A percentile compares a stretch with the other conserved stretches of the same genome.
phyloP scores from a whole-genome alignment of 2,888 invertebrate genomes.

The Nomada ferruginata region DNA sequence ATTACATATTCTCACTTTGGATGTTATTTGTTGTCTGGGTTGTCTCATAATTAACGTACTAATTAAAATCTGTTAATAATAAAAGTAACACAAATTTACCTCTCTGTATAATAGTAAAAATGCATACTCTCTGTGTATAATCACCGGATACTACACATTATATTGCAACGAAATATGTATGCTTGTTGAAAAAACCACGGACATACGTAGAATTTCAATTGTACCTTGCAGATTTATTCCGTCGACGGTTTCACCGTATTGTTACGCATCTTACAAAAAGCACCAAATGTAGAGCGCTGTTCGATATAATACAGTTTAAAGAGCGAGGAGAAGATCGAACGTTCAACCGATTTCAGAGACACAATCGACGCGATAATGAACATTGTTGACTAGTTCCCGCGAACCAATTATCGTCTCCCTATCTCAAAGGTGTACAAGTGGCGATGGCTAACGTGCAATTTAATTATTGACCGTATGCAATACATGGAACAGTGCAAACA shows the following conservation, averaged over 20 bases:
- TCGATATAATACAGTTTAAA: conserved; percentile 1
- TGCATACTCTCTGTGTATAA: background rate
- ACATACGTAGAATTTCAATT: background rate
- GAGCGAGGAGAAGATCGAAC: conserved; percentile 38
- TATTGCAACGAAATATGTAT: background rate
- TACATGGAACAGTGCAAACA: conserved; percentile 6
- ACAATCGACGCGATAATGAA: conserved; percentile 31
- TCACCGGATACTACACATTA: too few relatives aligned
- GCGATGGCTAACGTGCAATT: conserved; percentile 32
- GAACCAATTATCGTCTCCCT: conserved; percentile 39
- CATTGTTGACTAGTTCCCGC: conserved; percentile 35
- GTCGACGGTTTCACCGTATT: background rate
- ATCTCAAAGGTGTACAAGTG: conserved; percentile 25
- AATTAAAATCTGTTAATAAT: too few relatives aligned
- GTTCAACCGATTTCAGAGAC: conserved; percentile 31
- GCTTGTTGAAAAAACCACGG: background rate
- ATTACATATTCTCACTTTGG: background rate
- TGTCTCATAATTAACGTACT: too few relatives aligned
- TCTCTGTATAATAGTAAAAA: too few relatives aligned
- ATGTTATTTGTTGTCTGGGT: too few relatives aligned
- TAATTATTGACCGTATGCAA: background rate
- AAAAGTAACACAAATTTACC: too few relatives aligned
- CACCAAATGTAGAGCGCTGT: background rate
- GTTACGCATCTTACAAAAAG: background rate
- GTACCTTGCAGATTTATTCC: background rate